Conservation (phyloP, 2,888 invertebrate species). For the Zaprionus bogoriensis region DNA sequence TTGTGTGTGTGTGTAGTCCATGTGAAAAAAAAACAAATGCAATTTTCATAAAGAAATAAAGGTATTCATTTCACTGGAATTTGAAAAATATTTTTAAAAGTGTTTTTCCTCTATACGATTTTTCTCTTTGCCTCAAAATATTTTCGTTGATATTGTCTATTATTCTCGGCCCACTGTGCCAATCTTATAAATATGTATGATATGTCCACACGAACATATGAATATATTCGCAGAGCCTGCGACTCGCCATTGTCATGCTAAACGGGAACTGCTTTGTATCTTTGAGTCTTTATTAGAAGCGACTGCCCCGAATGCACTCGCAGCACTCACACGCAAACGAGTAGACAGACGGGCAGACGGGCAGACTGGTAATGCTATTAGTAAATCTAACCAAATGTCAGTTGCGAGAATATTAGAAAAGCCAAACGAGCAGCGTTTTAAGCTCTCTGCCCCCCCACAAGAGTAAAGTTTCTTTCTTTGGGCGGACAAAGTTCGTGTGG, state of each 20-base stretch:
- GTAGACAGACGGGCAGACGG: background rate
- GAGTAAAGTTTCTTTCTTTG: background rate
- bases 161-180: conserved; percentile 23
- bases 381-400: conserved; percentile 39
- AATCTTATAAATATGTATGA: conserved; percentile 2
- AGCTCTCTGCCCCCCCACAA: background rate
- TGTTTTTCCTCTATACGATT: background rate
- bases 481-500: background rate
- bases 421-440: conserved; percentile 2
- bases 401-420: conserved; percentile 35
- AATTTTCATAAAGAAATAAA: background rate
- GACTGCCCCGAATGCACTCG: conserved; percentile 18
- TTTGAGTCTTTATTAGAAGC: conserved; percentile 52
- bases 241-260: conserved; percentile 58
- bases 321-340: background rate
- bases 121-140: background rate
- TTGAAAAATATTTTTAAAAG: background rate
- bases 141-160: too few relatives aligned
- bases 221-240: conserved; percentile 19
- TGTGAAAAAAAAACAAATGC: background rate
- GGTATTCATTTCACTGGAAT: background rate
- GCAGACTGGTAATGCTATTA: conserved; percentile 14
- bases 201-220: conserved; percentile 12
- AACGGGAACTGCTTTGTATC: conserved; percentile 40
- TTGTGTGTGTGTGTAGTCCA: too few relatives aligned